Base-by-base conservation (phyloP, 2,888 invertebrate genomes). In the Nysson spinosus region DNA sequence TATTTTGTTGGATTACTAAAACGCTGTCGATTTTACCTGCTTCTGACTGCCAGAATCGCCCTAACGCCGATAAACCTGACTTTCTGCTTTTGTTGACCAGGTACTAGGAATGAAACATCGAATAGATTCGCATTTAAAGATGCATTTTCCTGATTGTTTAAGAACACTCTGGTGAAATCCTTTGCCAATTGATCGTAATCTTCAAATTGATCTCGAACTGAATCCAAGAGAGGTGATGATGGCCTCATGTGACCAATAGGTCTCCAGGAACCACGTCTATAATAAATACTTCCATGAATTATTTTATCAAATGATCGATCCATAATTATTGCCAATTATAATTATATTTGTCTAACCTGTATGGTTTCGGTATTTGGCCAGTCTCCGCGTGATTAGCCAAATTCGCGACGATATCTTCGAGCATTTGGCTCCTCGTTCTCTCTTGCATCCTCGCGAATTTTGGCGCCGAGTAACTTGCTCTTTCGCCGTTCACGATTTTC, bases 371-470 rank as follows among this genome's bases (percentile, higher is more conserved):
- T 87, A 97, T 97, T 88, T 97, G 96, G 62, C 97, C 97, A 35
- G 97, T 97, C 88, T 97, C 96, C 0, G 96, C 96, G 83, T 97
- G 96, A 88, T 97, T 97, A 76, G 96, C 95, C 77, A 97, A 88
- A 88, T 97, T 97, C 72, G 96, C 96, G 5, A 97, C 96, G 63
- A 97, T 94, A 83, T 97, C 97, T 87, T 97, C 96, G 26, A 97
- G 89, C 96, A 97, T 96, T 88, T 97, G 97, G 66, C 95, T 95
- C 26, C 97, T 90, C 0, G 97, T 97, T 62, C 97, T 90, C 83
- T 97, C 97, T 87, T 97, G 96, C 97, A 97, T 97, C 75, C 96
- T 89, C 0, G 97, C 97, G 83, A 97, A 97, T 88, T 97, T 97
- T 0, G 97, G 97, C 0, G 97, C 97, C 0, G 96, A 96, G 85